Percentiles rank a stretch among this genome's conserved stretches.
Evolutionary conservation across 2,113 vertebrate genomes (phyloP).

Genomic region (Platysteira castanea): DNA sequence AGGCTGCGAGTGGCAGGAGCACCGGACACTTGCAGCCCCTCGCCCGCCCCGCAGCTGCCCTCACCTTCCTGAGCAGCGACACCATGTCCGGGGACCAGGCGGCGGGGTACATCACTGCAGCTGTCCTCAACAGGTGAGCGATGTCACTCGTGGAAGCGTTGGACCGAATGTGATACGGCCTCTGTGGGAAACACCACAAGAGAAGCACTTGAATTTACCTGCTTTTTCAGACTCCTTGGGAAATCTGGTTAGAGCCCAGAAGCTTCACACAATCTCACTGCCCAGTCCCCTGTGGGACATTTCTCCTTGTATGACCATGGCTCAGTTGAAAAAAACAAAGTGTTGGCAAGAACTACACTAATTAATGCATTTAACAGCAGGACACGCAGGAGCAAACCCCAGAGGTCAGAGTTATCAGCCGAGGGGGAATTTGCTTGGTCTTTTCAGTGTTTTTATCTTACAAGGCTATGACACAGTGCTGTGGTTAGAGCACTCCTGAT

Average conservation of each 20-base stretch:
- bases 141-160: slow-evolving; percentile 83
- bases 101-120: slow-evolving; percentile 82
- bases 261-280: neutral
- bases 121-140: slow-evolving; percentile 81
- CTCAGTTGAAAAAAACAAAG: neutral
- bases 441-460: neutral
- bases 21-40: fast-evolving
- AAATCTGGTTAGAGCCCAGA: neutral
- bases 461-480: neutral
- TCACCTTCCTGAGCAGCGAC: slow-evolving; percentile 87
- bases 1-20: neutral
- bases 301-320: neutral
- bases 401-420: neutral
- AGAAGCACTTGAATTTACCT: neutral
- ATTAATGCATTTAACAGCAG: neutral
- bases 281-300: neutral
- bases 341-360: neutral
- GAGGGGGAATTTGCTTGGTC: neutral
- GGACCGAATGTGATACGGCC: slow-evolving; percentile 91
- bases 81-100: slow-evolving; percentile 88
- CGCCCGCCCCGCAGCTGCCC: neutral
- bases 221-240: neutral
- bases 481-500: neutral
- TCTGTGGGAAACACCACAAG: slow-evolving; percentile 69
- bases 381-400: neutral